Percentiles rank a stretch among this genome's conserved stretches.
These are phyloP conservation scores for Nemopilema nomurai DNA, from an alignment of 30 jellyfish, hydroid and myxozoan genomes.

Conservation along the genomic window DNA sequence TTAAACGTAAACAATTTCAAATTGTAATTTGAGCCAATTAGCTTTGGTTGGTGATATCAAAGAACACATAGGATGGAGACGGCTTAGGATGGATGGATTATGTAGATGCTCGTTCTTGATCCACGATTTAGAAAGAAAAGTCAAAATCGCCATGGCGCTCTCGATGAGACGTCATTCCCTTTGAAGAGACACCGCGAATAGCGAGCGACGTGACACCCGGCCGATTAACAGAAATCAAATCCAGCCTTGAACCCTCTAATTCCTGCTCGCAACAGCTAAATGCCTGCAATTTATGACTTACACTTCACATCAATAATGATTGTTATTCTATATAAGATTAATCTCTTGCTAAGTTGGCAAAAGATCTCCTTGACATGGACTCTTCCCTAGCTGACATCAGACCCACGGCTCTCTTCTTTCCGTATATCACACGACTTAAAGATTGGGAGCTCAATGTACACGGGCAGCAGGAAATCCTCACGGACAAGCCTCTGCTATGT, in stretches of 20 bases:
- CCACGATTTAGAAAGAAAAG: constrained; percentile 48
- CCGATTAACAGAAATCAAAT: constrained; percentile 7
- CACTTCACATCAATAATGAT: constrained; percentile 12
- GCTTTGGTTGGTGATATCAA: constrained; percentile 14
- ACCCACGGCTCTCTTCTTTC: constrained; percentile 21
- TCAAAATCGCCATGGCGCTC: constrained; percentile 53
- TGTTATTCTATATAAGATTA: constrained; percentile 20
- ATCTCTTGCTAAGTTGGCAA: constrained; percentile 19
- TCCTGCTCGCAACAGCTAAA: constrained; percentile 25
- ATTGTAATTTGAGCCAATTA: constrained; percentile 23
- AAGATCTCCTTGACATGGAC: constrained; percentile 10
- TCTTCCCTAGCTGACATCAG: constrained; percentile 15
- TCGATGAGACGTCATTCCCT: constrained; percentile 12
- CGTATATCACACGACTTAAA: constrained; percentile 5
- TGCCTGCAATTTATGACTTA: constrained; percentile 19
- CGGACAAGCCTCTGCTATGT: not conserved
- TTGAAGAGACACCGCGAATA: constrained; percentile 30
- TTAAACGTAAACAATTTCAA: constrained; percentile 25
- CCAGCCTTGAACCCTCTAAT: constrained; percentile 12
- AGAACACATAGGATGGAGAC: constrained; percentile 21
- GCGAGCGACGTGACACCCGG: constrained; percentile 8
- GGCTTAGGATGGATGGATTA: constrained; percentile 45
- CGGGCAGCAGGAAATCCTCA: constrained; percentile 2
- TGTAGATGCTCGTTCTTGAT: constrained; percentile 36
- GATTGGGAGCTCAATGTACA: not conserved